Evolutionary conservation across 1,140 invertebrate genomes (phyloP), one percentile per base, ranked within the genome.

Genomic region (Atta texana): DNA sequence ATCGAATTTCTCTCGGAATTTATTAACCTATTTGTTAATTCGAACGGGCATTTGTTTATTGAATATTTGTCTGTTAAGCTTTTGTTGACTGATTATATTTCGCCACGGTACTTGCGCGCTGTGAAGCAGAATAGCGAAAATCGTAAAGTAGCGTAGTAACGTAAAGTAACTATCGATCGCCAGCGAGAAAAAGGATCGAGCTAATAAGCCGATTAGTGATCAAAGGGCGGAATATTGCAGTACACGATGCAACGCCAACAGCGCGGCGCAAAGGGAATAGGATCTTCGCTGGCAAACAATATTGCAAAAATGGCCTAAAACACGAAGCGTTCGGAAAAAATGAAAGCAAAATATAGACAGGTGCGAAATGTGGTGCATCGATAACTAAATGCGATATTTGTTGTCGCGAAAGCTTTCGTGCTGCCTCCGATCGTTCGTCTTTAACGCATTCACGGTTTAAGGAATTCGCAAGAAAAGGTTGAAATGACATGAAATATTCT

Each of bases 131-230:
- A 24, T 14, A 21, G 12, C n/a, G 39, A 49, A 49, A 72, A 82
- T 71, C 68, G 18, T 55, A 51, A 51, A 51, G 49, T 51, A 51
- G 49, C 49, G 49, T 51, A 51, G 49, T 51, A 51, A 28, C 24
- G 44, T 8, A 72, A 72, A 28, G 18, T 8, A 14, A 16, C 55
- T 14, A 72, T 28, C 66, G 1, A 3, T 0, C 31, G 12, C n/a
- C 8, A 14, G 6, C 6, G 39, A 18, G 24, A 55, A 69, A 81
- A 74, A 10, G 18, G 31, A 21, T 49, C 44, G 18, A 59, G 16
- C 12, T 21, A 14, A 49, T 82, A 84, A 51, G 69, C 71, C 69
- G 71, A 84, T 84, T 63, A 75, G 7, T 28, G 24, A 34, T 84
- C 55, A 61, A 59, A 31, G 53, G 8, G 3, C 18, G 68, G 39